phyloP scores from a whole-genome alignment of 2,797 vertebrate genomes.

The Heteromormyrus szaboi region DNA sequence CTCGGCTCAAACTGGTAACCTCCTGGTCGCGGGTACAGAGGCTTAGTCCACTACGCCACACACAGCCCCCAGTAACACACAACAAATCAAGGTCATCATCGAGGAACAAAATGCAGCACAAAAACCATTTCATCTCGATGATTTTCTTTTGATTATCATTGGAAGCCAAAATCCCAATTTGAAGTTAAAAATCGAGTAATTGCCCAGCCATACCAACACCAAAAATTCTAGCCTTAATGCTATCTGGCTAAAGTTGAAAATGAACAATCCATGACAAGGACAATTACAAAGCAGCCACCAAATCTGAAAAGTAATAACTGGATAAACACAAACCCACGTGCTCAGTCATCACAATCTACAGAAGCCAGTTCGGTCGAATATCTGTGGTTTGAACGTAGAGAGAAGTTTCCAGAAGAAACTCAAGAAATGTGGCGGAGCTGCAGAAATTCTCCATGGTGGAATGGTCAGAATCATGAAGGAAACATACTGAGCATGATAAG shows the following conservation, averaged over 20 bases:
- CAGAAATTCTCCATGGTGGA: constrained; percentile 4
- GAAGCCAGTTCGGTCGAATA: neutral
- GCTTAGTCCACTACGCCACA: neutral
- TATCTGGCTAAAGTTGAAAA: neutral
- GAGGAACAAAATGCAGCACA: neutral
- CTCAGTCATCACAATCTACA: neutral
- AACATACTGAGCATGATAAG: neutral
- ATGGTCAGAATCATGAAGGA: neutral
- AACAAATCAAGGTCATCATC: neutral
- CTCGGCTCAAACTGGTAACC: neutral
- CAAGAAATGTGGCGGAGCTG: neutral
- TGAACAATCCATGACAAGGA: neutral
- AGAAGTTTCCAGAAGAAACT: neutral
- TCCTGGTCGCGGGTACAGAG: neutral
- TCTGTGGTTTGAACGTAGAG: neutral
- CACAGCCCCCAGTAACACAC: neutral
- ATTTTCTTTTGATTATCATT: neutral
- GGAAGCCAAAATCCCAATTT: neutral
- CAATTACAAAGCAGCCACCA: neutral
- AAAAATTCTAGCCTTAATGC: neutral
- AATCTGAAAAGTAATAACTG: neutral
- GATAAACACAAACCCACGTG: neutral
- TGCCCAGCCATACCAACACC: neutral
- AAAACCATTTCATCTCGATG: neutral
- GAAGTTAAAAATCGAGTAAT: neutral